A percentile compares a stretch with the other conserved stretches of the same genome.
Conservation (phyloP, 1,140 invertebrate genomes). For the Lasioglossum albipes region DNA sequence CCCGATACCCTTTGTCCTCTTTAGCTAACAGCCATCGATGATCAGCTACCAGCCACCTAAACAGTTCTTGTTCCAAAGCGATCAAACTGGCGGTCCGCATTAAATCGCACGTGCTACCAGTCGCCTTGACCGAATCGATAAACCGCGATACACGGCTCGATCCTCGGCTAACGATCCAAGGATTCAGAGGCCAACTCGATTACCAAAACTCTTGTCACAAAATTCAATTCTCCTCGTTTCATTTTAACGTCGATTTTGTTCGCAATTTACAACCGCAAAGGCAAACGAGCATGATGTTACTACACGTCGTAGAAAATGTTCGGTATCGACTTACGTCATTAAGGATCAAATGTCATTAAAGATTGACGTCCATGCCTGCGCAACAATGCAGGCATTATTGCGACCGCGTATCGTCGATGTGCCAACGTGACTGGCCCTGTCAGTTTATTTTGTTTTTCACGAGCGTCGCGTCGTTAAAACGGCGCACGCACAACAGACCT, state of each 20-base stretch:
- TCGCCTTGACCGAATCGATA: background rate
- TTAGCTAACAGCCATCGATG: conserved; percentile 22
- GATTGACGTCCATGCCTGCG: too few species aligned
- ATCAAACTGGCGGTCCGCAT: conserved; percentile 13
- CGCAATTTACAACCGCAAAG: too few species aligned
- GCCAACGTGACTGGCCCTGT: background rate
- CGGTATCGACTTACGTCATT: too few species aligned
- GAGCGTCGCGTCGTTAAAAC: conserved; percentile 10
- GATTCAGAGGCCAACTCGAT: background rate
- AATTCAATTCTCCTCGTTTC: too few species aligned
- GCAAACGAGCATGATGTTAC: too few species aligned
- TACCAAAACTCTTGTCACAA: too few species aligned
- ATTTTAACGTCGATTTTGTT: too few species aligned
- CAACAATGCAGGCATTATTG: too few species aligned
- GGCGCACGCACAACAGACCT: background rate
- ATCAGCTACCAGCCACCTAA: background rate
- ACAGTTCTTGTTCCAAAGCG: background rate
- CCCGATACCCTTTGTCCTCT: conserved; percentile 42
- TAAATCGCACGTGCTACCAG: background rate
- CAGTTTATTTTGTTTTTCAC: conserved; percentile 10
- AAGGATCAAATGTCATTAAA: too few species aligned
- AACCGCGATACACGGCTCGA: background rate
- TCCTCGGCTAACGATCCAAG: background rate
- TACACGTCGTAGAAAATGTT: too few species aligned
- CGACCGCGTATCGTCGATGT: background rate